phyloP scores from a whole-genome alignment of 2,888 invertebrate species.

The Unio delphinus region DNA sequence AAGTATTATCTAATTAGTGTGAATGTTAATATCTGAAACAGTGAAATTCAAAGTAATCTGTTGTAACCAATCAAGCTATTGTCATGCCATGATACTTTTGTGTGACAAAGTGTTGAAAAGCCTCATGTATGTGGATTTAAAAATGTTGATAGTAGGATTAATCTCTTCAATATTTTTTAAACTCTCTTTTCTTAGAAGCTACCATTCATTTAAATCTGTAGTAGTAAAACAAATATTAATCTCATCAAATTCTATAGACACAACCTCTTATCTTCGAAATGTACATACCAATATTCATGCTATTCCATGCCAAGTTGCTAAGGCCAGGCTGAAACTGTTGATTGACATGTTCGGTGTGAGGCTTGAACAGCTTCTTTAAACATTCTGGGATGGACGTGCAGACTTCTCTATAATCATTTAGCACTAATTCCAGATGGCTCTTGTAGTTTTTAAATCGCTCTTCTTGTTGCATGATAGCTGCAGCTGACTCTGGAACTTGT shows the following conservation, averaged over 20 bases:
- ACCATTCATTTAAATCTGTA: too few relatives aligned
- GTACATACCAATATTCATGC: slow-evolving; percentile 70
- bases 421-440: slow-evolving; percentile 66
- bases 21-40: too few relatives aligned
- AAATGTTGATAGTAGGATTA: too few relatives aligned
- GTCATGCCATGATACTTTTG: too few relatives aligned
- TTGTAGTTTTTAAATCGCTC: slow-evolving; percentile 69
- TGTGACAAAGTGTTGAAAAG: too few relatives aligned
- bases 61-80: too few relatives aligned
- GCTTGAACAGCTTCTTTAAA: slow-evolving; percentile 60
- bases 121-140: too few relatives aligned
- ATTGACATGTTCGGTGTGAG: slow-evolving; percentile 62
- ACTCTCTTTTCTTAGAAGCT: too few relatives aligned
- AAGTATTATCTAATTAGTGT: too few relatives aligned
- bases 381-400: slow-evolving; percentile 61
- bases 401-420: slow-evolving; percentile 61
- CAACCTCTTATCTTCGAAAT: too few relatives aligned
- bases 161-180: too few relatives aligned
- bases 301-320: slow-evolving; percentile 70
- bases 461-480: slow-evolving; percentile 66
- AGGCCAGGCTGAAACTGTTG: slow-evolving; percentile 69
- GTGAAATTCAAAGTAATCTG: too few relatives aligned
- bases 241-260: neutral
- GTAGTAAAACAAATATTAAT: neutral
- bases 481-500: slow-evolving; percentile 67